Evolutionary conservation across 1,140 invertebrate genomes (phyloP).

Genomic region (Phenacoccus solenopsis): DNA sequence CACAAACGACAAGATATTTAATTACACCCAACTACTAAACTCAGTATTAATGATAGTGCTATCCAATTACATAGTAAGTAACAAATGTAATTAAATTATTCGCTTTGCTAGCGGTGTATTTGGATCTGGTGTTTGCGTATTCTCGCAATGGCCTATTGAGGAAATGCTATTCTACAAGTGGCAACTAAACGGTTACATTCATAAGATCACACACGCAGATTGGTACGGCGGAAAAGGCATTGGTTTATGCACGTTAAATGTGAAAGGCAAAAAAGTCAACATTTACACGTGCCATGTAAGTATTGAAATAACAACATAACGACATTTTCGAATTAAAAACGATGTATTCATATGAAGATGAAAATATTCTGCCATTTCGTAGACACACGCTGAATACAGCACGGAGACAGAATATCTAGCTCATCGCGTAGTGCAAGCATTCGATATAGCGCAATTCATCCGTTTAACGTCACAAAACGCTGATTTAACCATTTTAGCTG

Average conservation of each 20-base stretch:
- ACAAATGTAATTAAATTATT: constrained; percentile 18
- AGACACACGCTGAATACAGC: constrained; percentile 93
- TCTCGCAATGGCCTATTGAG: constrained; percentile 75
- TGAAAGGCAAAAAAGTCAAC: constrained; percentile 56
- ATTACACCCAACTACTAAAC: no score
- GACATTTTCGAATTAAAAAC: background rate
- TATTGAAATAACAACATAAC: background rate
- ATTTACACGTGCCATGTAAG: constrained; percentile 87
- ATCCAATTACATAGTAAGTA: constrained; percentile 15
- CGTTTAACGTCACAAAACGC: constrained; percentile 61
- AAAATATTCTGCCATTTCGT: constrained; percentile 27
- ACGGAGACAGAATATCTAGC: constrained; percentile 77
- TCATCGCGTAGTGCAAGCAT: constrained; percentile 81
- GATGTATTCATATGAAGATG: constrained; percentile 13
- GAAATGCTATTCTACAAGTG: constrained; percentile 84
- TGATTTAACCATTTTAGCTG: constrained; percentile 73
- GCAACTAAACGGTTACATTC: constrained; percentile 91
- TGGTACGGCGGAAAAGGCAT: constrained; percentile 98
- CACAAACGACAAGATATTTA: no score
- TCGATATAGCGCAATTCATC: constrained; percentile 88
- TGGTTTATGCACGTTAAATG: constrained; percentile 66
- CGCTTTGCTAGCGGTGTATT: constrained; percentile 60
- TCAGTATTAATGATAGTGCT: no score
- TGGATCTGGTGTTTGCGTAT: constrained; percentile 82
- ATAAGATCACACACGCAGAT: constrained; percentile 91